Evolutionary conservation across 2,113 vertebrate species (phyloP).

Genomic region (Poicephalus meyeri): DNA sequence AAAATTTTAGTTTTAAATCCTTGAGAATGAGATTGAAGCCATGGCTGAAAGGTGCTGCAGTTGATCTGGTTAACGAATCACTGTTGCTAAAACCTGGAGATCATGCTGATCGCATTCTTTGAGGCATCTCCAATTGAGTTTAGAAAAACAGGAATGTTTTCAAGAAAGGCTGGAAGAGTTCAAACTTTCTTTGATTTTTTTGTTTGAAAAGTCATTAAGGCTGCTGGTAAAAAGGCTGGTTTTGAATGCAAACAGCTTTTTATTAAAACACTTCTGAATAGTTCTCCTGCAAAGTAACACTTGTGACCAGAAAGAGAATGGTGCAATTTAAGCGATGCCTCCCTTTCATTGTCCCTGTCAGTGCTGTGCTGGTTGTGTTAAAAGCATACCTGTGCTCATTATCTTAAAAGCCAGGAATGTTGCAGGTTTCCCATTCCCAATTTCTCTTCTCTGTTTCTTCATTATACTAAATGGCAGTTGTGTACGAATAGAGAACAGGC

Average conservation of each 20-base stretch:
- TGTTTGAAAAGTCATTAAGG: not conserved
- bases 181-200: not conserved
- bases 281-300: not conserved
- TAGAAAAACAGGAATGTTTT: not conserved
- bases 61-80: not conserved
- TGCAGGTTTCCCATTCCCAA: not conserved
- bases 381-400: not conserved
- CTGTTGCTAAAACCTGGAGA: not conserved
- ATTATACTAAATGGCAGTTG: not conserved
- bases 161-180: not conserved
- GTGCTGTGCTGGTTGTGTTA: not conserved
- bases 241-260: constrained; percentile 3
- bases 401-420: not conserved
- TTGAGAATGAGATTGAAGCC: not conserved
- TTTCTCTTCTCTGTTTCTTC: not conserved
- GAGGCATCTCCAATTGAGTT: not conserved
- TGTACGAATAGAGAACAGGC: not conserved
- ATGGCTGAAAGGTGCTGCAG: not conserved
- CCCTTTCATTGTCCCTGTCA: not conserved
- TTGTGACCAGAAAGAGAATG: not conserved
- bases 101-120: not conserved
- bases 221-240: not conserved
- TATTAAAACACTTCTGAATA: not conserved
- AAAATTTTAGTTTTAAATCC: not conserved
- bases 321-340: not conserved